phyloP scores from a whole-genome alignment of 2,113 vertebrate genomes.

The Phainopepla nitens region DNA sequence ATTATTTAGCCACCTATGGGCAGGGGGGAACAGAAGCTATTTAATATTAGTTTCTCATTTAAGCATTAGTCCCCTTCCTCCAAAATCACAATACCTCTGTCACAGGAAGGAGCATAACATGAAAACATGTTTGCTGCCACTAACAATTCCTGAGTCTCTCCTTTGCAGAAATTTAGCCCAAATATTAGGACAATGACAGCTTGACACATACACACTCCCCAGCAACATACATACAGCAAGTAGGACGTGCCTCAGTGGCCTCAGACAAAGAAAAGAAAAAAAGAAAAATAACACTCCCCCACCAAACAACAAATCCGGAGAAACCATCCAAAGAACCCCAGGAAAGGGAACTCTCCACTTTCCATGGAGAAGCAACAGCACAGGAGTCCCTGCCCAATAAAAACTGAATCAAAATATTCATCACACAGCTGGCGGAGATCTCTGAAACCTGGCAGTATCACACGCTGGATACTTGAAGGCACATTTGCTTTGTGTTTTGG shows the following conservation, averaged over 20 bases:
- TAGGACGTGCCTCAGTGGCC: background rate
- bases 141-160: constrained; percentile 10
- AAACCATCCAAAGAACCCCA: background rate
- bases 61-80: background rate
- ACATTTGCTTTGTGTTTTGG: constrained; percentile 51
- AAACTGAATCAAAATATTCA: background rate
- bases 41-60: constrained; percentile 32
- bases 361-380: constrained; percentile 3
- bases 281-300: background rate
- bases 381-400: constrained; percentile 6
- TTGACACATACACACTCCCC: background rate
- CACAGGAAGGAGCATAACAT: constrained; percentile 12
- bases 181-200: background rate
- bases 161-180: constrained; percentile 22
- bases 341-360: background rate
- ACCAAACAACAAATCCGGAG: background rate
- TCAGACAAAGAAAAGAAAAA: background rate
- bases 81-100: background rate
- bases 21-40: background rate
- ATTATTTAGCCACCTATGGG: constrained; percentile 18
- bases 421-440: constrained; percentile 16
- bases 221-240: background rate
- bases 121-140: background rate
- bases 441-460: constrained; percentile 55
- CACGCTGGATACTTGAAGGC: constrained; percentile 38